These are phyloP conservation scores for Stratiolaelaps scimitus DNA, from an alignment of 1,140 invertebrate species.

Conservation along the genomic window DNA sequence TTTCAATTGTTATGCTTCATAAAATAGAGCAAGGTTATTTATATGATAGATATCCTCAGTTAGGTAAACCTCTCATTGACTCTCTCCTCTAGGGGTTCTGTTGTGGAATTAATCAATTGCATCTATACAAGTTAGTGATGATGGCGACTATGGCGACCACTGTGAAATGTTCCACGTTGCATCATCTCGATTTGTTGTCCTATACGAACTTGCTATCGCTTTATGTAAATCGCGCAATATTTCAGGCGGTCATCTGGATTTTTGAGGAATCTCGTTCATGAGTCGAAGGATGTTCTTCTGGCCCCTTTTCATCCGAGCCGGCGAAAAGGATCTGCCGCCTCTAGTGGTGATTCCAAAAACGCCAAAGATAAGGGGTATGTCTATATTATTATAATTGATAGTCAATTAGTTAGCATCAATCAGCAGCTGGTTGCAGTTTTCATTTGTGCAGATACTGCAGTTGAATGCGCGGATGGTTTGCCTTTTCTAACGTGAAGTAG, in stretches of 20 bases:
- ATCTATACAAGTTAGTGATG: too few species aligned
- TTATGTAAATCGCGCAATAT: too few species aligned
- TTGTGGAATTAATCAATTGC: too few species aligned
- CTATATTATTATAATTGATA: neutral
- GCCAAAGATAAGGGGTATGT: conserved; percentile 13
- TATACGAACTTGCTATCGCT: too few species aligned
- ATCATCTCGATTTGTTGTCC: too few species aligned
- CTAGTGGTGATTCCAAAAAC: neutral
- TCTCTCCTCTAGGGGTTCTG: too few species aligned
- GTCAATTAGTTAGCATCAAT: neutral
- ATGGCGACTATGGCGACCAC: too few species aligned
- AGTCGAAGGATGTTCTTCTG: conserved; percentile 1
- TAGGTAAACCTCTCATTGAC: too few species aligned
- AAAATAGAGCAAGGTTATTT: too few species aligned
- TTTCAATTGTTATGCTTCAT: too few species aligned
- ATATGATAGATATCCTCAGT: too few species aligned
- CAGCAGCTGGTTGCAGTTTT: neutral
- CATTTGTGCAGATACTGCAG: neutral
- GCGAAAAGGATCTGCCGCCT: neutral
- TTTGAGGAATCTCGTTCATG: conserved; percentile 1
- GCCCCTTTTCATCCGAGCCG: conserved; percentile 6
- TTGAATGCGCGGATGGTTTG: neutral
- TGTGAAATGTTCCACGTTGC: too few species aligned
- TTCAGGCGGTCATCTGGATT: conserved; percentile 24
- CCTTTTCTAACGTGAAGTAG: neutral